phyloP scores from a whole-genome alignment of 2,113 vertebrate species.

The Apodemus speciosus region DNA sequence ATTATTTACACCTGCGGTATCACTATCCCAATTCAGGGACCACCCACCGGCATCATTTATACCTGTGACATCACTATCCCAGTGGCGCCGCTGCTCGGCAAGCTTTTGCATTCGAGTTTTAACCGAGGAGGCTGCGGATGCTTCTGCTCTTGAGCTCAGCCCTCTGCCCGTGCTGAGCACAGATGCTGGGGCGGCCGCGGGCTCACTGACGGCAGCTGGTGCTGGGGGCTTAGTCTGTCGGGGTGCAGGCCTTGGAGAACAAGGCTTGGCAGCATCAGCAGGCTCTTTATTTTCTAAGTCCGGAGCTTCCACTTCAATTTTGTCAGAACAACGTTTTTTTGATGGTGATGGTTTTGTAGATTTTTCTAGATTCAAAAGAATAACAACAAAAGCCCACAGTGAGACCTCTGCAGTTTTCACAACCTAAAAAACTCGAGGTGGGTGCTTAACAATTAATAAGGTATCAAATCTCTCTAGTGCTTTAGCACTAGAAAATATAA shows the following conservation, averaged over 20 bases:
- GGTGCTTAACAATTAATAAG: constrained; percentile 3
- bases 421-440: background rate
- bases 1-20: too few relatives aligned
- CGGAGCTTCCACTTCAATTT: constrained; percentile 77
- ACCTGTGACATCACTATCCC: constrained; percentile 88
- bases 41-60: background rate
- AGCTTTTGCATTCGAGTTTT: constrained; percentile 93
- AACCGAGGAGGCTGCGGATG: constrained; percentile 81
- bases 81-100: constrained; percentile 90
- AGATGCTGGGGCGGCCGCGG: background rate
- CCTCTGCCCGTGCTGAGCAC: constrained; percentile 63
- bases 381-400: background rate
- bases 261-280: constrained; percentile 28
- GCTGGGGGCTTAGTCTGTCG: constrained; percentile 80
- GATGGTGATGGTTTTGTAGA: constrained; percentile 92
- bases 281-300: constrained; percentile 88
- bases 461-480: background rate
- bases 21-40: background rate
- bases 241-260: background rate
- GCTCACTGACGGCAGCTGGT: constrained; percentile 42
- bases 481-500: constrained; percentile 35
- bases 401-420: constrained; percentile 9
- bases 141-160: constrained; percentile 52
- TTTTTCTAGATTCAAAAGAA: constrained; percentile 82
- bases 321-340: constrained; percentile 92